phyloP scores from a whole-genome alignment of 2,797 vertebrate genomes.

The Danio aesculapii region DNA sequence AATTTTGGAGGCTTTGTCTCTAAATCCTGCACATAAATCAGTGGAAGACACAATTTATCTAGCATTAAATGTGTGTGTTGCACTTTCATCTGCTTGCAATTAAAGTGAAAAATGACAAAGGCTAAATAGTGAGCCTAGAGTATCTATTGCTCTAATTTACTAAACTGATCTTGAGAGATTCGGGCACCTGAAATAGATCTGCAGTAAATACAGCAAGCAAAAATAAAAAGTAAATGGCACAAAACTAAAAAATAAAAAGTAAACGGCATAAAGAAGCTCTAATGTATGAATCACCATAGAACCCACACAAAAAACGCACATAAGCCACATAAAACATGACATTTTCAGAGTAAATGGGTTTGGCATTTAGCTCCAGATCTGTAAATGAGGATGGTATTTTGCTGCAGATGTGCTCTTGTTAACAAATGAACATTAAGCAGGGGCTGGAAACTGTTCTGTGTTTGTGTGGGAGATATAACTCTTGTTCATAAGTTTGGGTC shows the following conservation, averaged over 20 bases:
- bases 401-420: constrained; percentile 26
- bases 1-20: constrained; percentile 60
- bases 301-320: constrained; percentile 9
- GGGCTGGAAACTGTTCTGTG: background rate
- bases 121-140: constrained; percentile 40
- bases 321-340: constrained; percentile 16
- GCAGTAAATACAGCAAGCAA: background rate
- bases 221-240: background rate
- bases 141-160: constrained; percentile 79
- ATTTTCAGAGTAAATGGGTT: constrained; percentile 29
- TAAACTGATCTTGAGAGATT: constrained; percentile 77
- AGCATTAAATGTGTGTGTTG: constrained; percentile 47
- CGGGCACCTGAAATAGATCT: constrained; percentile 47
- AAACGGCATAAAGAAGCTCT: background rate
- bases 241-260: background rate
- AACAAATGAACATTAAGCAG: constrained; percentile 31
- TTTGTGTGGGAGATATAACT: background rate
- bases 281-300: background rate
- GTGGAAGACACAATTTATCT: constrained; percentile 59
- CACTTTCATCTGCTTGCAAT: constrained; percentile 71
- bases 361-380: constrained; percentile 45
- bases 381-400: constrained; percentile 46
- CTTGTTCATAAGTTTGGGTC: background rate
- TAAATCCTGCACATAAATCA: constrained; percentile 75
- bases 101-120: constrained; percentile 74